These are phyloP conservation scores for Sepiola atlantica DNA, from an alignment of 2,888 invertebrate species.

Conservation along the genomic window DNA sequence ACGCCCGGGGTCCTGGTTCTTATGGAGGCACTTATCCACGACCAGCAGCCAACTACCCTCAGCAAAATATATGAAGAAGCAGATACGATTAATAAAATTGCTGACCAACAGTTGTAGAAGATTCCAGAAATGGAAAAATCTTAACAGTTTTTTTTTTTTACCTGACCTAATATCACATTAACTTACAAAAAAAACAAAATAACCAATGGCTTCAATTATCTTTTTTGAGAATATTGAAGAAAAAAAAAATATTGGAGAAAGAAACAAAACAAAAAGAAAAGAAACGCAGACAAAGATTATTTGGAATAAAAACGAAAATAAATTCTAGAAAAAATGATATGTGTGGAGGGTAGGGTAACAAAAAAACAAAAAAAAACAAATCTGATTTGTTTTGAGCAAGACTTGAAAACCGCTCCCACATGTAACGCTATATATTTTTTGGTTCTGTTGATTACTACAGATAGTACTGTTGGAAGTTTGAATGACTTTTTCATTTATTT, in stretches of 20 bases:
- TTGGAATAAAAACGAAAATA: background rate
- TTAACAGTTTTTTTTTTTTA: background rate
- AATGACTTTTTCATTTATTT: background rate
- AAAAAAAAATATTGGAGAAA: too few species aligned
- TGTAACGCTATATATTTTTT: background rate
- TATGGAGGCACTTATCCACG: slow-evolving; percentile 63
- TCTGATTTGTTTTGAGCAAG: background rate
- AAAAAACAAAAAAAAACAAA: too few species aligned
- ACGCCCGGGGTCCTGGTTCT: slow-evolving; percentile 61
- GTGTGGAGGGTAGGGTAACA: background rate
- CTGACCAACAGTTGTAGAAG: background rate
- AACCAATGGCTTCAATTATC: background rate
- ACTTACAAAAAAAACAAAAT: background rate
- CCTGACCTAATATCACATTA: background rate
- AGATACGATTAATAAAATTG: background rate
- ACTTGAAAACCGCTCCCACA: background rate
- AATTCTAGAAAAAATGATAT: background rate
- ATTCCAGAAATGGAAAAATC: background rate
- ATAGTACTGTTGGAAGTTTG: slow-evolving; percentile 19
- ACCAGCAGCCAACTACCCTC: slow-evolving; percentile 63
- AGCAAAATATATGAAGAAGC: slow-evolving; percentile 46
- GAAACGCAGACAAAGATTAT: background rate
- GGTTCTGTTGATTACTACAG: background rate
- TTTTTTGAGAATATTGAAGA: background rate
- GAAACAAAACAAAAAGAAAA: background rate